These are phyloP conservation scores for Craseonycteris thonglongyai DNA, from an alignment of 2,113 vertebrate genomes.

Conservation along the genomic window DNA sequence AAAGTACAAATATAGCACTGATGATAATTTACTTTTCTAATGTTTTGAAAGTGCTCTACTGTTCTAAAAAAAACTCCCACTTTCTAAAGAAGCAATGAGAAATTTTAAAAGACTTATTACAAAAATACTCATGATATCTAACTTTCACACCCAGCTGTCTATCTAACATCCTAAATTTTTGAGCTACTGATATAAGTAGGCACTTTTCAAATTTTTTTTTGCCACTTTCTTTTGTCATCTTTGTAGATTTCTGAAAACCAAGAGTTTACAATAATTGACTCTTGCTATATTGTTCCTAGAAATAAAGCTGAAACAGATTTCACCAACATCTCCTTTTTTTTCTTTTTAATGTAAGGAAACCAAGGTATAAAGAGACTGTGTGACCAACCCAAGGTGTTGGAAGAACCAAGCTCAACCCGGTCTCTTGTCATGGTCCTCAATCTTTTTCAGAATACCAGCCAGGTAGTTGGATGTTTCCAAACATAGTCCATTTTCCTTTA, in stretches of 20 bases:
- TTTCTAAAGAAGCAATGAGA: neutral
- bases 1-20: neutral
- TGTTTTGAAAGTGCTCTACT: slow-evolving; percentile 3
- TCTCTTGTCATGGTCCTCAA: neutral
- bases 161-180: neutral
- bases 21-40: neutral
- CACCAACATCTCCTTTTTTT: too few species aligned
- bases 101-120: neutral
- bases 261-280: neutral
- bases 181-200: neutral
- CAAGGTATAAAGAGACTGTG: neutral
- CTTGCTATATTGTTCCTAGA: neutral
- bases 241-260: neutral
- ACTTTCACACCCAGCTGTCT: neutral
- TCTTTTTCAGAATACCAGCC: neutral
- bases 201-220: neutral
- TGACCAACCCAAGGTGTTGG: neutral
- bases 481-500: neutral
- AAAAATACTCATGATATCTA: neutral
- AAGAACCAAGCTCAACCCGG: neutral
- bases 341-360: neutral
- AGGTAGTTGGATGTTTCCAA: neutral
- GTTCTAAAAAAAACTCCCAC: neutral
- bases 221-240: neutral
- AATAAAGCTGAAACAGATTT: neutral